phyloP scores from a whole-genome alignment of 2,888 invertebrate genomes.

The Sminthurinus aureus region DNA sequence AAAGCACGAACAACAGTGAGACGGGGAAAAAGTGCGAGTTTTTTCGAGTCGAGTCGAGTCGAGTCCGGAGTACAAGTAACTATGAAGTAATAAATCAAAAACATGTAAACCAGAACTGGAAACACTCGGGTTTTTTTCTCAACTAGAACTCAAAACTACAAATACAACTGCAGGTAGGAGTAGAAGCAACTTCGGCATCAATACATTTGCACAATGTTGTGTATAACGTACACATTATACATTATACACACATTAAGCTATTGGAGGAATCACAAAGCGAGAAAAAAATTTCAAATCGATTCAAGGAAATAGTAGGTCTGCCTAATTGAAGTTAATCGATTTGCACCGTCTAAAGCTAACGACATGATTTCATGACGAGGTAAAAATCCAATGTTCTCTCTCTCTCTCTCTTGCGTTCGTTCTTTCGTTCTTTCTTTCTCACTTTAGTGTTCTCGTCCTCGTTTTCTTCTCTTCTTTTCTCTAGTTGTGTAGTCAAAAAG shows the following conservation, averaged over 20 bases:
- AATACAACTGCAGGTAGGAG: too few species aligned
- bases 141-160: too few species aligned
- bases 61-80: background rate
- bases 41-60: background rate
- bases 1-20: background rate
- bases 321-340: slow-evolving; percentile 44
- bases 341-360: slow-evolving; percentile 36
- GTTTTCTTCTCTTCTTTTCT: too few species aligned
- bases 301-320: slow-evolving; percentile 29
- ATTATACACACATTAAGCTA: too few species aligned
- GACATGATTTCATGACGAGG: slow-evolving; percentile 40
- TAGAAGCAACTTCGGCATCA: too few species aligned
- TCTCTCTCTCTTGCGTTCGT: background rate
- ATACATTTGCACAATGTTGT: too few species aligned
- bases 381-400: slow-evolving; percentile 20
- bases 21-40: too few species aligned
- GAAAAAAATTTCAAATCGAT: slow-evolving; percentile 35
- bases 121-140: slow-evolving; percentile 27
- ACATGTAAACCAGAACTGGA: slow-evolving; percentile 42
- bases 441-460: too few species aligned
- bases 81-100: slow-evolving; percentile 41
- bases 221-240: too few species aligned
- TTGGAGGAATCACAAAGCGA: too few species aligned
- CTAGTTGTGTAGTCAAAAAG: too few species aligned
- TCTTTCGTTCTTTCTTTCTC: background rate